Evolutionary conservation across 2,888 invertebrate genomes (phyloP).

Genomic region (Andrena minutula): DNA sequence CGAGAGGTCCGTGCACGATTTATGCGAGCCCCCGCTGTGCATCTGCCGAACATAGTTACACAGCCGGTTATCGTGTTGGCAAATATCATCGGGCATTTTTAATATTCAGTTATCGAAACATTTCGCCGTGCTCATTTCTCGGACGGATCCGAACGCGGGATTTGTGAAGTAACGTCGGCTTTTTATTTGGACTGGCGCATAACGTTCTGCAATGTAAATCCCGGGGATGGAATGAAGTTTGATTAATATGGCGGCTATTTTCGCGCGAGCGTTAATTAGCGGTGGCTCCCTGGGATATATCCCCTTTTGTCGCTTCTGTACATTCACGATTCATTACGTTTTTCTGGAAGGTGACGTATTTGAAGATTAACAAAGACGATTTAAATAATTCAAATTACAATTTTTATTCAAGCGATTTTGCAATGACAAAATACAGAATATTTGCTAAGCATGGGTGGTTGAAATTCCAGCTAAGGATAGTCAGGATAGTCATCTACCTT

Average conservation of each 20-base stretch:
- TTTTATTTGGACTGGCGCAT: neutral
- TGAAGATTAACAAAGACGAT: too few relatives aligned
- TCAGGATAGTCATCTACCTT: too few relatives aligned
- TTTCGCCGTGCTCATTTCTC: conserved; percentile 19
- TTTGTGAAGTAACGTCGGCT: conserved; percentile 8
- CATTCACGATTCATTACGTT: conserved; percentile 27
- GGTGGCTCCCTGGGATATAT: neutral
- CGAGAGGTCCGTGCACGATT: conserved; percentile 8
- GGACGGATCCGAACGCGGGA: conserved; percentile 1
- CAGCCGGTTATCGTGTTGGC: conserved; percentile 19
- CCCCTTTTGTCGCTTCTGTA: conserved; percentile 10
- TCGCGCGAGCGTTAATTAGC: conserved; percentile 31
- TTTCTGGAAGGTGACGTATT: neutral
- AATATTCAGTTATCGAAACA: conserved; percentile 46
- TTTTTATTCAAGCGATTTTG: too few relatives aligned
- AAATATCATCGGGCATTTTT: conserved; percentile 31
- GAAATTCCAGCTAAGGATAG: too few relatives aligned
- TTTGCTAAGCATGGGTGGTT: too few relatives aligned
- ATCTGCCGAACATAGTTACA: conserved; percentile 5
- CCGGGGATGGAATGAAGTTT: conserved; percentile 25
- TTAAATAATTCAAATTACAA: neutral
- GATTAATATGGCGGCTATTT: conserved; percentile 23
- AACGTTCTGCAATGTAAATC: conserved; percentile 21
- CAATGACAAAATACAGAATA: too few relatives aligned
- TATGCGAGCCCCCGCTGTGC: conserved; percentile 12